Conservation (phyloP, 1,140 invertebrate genomes). For the Drosophila athabasca region DNA sequence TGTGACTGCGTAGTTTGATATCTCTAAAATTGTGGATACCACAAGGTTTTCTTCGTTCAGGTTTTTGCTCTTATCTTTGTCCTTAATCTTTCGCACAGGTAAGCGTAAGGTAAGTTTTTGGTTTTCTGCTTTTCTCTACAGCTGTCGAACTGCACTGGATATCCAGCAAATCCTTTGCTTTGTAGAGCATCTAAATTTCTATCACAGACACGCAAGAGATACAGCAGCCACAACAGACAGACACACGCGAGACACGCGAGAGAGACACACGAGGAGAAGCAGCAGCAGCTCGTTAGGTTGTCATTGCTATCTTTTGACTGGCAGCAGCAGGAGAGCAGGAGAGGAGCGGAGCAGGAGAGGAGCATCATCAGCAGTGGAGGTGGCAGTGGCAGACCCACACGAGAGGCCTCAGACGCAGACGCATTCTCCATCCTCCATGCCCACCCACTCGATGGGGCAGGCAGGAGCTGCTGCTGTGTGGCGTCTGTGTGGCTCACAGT, state of each 20-base stretch:
- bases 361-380: conserved; percentile 46
- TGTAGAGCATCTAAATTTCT: conserved; percentile 52
- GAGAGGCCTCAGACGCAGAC: neutral
- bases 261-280: conserved; percentile 19
- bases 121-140: too few relatives aligned
- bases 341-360: conserved; percentile 4
- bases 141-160: neutral
- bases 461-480: conserved; percentile 8
- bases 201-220: conserved; percentile 31
- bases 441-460: conserved; percentile 9
- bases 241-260: conserved; percentile 29
- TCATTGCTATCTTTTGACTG: conserved; percentile 77
- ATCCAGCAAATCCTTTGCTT: conserved; percentile 16
- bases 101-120: too few relatives aligned
- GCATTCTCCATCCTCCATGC: neutral
- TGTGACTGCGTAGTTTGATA: too few relatives aligned
- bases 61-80: too few relatives aligned
- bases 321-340: conserved; percentile 38
- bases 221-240: conserved; percentile 39
- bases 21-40: too few relatives aligned
- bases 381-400: conserved; percentile 25
- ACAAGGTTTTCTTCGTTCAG: too few relatives aligned
- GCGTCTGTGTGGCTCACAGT: conserved; percentile 32
- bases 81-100: too few relatives aligned
- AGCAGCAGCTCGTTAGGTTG: conserved; percentile 70